These are phyloP conservation scores for Rhabdomys pumilio DNA, from an alignment of 2,797 vertebrate genomes.

Conservation along the genomic window DNA sequence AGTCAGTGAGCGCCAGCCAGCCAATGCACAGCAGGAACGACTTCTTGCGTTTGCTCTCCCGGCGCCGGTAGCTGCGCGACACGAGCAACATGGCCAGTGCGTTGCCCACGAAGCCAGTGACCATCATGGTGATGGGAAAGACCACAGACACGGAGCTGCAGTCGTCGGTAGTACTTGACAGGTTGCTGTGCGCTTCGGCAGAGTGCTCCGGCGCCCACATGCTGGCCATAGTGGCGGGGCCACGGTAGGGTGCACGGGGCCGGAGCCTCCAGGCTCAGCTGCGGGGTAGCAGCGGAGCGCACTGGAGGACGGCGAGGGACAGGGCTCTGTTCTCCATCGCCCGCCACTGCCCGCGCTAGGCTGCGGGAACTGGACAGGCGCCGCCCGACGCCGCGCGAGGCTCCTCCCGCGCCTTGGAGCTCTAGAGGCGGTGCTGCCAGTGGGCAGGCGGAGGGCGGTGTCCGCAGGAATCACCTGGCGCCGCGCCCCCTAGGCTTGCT, in stretches of 20 bases:
- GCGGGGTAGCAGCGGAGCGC: not conserved
- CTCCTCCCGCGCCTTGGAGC: not conserved
- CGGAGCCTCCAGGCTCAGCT: constrained; percentile 63
- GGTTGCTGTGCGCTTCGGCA: constrained; percentile 73
- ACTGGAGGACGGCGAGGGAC: not conserved
- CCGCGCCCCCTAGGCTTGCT: accelerated
- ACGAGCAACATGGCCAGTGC: constrained; percentile 95
- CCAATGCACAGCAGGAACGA: constrained; percentile 98
- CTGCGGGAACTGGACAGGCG: not conserved
- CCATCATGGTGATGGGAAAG: constrained; percentile 96
- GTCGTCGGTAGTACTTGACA: constrained; percentile 70
- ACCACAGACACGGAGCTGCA: constrained; percentile 93
- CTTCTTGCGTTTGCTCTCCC: constrained; percentile 93
- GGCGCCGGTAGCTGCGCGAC: constrained; percentile 93
- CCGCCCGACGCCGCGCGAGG: not conserved
- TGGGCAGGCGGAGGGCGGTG: not conserved
- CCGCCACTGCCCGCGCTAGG: constrained; percentile 53
- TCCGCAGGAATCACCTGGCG: too few species aligned
- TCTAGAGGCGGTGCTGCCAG: not conserved
- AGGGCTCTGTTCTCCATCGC: constrained; percentile 71
- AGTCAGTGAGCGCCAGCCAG: constrained; percentile 95
- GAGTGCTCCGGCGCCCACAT: constrained; percentile 31
- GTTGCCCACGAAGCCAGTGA: constrained; percentile 96
- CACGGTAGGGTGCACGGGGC: constrained; percentile 71
- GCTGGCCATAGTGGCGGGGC: constrained; percentile 65